Evolutionary conservation across 2,113 vertebrate species (phyloP).

Genomic region (Pseudopipra pipra): DNA sequence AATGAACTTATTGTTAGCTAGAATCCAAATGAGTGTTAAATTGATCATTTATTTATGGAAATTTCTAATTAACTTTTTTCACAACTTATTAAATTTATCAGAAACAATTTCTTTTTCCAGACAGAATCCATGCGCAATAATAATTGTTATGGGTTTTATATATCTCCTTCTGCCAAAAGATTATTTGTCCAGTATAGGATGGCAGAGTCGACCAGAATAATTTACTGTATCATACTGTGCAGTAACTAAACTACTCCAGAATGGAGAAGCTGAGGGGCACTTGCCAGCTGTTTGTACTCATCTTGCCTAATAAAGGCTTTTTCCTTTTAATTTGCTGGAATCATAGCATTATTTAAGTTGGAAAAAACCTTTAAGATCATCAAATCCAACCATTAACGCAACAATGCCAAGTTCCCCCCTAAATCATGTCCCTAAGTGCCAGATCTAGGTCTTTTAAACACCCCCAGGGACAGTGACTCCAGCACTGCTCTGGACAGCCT

Average conservation of each 20-base stretch:
- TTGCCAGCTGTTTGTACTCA: background rate
- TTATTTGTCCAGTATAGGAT: background rate
- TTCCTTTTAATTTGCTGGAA: background rate
- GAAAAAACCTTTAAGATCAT: background rate
- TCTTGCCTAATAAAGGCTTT: background rate
- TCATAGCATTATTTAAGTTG: background rate
- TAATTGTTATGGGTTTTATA: background rate
- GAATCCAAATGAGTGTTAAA: background rate
- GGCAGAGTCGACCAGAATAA: background rate
- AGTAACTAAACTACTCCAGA: background rate
- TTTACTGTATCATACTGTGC: background rate
- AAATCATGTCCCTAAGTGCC: background rate
- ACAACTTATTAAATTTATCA: background rate
- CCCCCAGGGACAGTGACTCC: no score
- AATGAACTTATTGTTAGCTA: background rate
- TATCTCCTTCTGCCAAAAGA: background rate
- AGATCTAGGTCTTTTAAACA: background rate
- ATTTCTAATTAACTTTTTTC: background rate
- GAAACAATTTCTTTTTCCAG: background rate
- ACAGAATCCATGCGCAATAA: background rate
- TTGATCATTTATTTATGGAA: background rate
- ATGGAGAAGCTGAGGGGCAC: background rate
- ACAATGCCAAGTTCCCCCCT: background rate
- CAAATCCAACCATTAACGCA: background rate
- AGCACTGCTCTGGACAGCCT: background rate